Percentiles rank a stretch among this genome's conserved stretches.
These are phyloP conservation scores for Noctuana brunneofusca DNA, from an alignment of 2,888 invertebrate genomes.

Conservation along the genomic window DNA sequence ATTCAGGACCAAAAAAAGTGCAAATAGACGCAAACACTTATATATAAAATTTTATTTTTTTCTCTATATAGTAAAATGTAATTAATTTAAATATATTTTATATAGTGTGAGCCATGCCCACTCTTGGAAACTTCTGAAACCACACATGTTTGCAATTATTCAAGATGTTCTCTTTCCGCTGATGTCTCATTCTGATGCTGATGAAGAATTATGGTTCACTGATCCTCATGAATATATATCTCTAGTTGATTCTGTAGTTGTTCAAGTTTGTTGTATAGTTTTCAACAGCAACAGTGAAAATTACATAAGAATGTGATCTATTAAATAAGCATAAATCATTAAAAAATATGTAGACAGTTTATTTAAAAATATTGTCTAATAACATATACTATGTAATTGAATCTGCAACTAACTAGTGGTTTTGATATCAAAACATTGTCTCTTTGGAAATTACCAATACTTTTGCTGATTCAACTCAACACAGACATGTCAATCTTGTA, in stretches of 20 bases:
- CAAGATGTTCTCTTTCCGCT: conserved; percentile 98
- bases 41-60: too few species aligned
- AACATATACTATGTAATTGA: background rate
- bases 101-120: conserved; percentile 92
- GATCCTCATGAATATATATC: too few species aligned
- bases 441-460: conserved; percentile 1
- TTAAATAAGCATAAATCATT: too few species aligned
- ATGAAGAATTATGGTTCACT: conserved; percentile 98
- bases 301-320: too few species aligned
- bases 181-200: conserved; percentile 96
- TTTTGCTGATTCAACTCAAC: background rate
- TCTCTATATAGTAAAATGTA: conserved; percentile 11
- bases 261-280: too few species aligned
- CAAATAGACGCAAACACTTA: too few species aligned
- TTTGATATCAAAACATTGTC: background rate
- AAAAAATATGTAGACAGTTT: too few species aligned
- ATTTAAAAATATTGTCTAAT: too few species aligned
- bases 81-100: conserved; percentile 27
- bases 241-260: background rate
- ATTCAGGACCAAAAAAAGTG: too few species aligned
- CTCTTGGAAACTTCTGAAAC: conserved; percentile 98
- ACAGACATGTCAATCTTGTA: background rate
- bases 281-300: too few species aligned
- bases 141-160: conserved; percentile 96
- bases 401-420: background rate